These are phyloP conservation scores for Cheilosia vernalis DNA, from an alignment of 2,888 invertebrate species.

Conservation along the genomic window DNA sequence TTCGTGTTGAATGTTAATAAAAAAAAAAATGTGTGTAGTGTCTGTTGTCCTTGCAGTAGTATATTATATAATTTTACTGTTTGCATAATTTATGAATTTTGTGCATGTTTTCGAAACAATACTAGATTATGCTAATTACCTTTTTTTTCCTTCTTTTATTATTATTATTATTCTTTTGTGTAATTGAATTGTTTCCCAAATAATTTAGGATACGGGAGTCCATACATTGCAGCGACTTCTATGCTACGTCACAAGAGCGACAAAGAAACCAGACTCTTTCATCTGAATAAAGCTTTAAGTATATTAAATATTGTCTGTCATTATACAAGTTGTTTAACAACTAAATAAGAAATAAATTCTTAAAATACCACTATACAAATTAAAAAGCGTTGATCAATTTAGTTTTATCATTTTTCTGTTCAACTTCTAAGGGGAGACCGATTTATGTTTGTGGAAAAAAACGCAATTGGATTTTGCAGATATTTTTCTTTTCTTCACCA, in stretches of 20 bases:
- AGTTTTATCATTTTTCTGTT: conserved; percentile 1
- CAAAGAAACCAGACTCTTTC: conserved; percentile 83
- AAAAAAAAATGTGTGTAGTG: conserved; percentile 32
- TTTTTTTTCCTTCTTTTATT: conserved; percentile 69
- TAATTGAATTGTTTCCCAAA: conserved; percentile 71
- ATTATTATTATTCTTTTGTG: conserved; percentile 75
- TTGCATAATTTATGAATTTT: conserved; percentile 46
- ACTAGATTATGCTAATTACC: conserved; percentile 49
- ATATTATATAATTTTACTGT: conserved; percentile 31
- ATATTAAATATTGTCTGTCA: conserved; percentile 76
- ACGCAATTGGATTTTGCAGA: conserved; percentile 60
- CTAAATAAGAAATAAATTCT: conserved; percentile 15
- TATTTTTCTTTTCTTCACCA: conserved; percentile 43
- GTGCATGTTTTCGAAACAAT: conserved; percentile 55
- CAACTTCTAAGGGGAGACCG: conserved; percentile 53
- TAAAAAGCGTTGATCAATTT: conserved; percentile 31
- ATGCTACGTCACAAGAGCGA: conserved; percentile 82
- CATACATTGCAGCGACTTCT: conserved; percentile 81
- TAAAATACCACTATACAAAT: conserved; percentile 28
- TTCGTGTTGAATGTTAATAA: conserved; percentile 19
- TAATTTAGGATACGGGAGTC: conserved; percentile 82
- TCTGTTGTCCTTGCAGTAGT: conserved; percentile 67
- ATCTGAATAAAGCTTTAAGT: conserved; percentile 83
- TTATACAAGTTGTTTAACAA: conserved; percentile 24
- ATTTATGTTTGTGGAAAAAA: conserved; percentile 11